Percentiles rank a stretch among this genome's conserved stretches.
Conservation (phyloP, 2,113 vertebrate species). For the Tyrannus savana region DNA sequence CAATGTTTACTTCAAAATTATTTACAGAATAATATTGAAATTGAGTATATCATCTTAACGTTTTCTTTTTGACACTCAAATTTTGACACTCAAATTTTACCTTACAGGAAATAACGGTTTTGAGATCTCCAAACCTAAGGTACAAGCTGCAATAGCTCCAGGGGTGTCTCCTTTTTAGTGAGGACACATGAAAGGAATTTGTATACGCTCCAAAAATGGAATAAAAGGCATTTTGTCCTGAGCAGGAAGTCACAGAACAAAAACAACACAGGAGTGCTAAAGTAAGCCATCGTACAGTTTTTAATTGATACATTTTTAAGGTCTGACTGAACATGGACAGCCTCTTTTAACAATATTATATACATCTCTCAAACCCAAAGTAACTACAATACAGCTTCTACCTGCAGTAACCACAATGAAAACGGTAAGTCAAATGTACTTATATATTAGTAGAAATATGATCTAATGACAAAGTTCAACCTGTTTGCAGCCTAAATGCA, state of each 20-base stretch:
- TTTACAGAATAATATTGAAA: neutral
- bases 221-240: neutral
- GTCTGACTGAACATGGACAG: neutral
- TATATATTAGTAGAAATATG: neutral
- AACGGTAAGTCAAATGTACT: neutral
- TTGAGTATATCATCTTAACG: neutral
- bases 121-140: neutral
- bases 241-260: neutral
- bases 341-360: neutral
- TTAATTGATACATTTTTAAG: neutral
- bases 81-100: neutral
- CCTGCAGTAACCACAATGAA: neutral
- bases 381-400: neutral
- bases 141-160: neutral
- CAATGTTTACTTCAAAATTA: neutral
- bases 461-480: neutral
- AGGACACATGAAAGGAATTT: neutral
- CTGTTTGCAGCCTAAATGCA: neutral
- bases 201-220: neutral
- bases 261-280: neutral
- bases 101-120: neutral
- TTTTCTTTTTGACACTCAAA: neutral
- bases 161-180: neutral
- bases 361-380: neutral
- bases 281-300: neutral